A percentile compares a stretch with the other conserved stretches of the same genome.
These are phyloP conservation scores for Rhopalosiphum maidis DNA, from an alignment of 1,140 invertebrate genomes.

Conservation along the genomic window DNA sequence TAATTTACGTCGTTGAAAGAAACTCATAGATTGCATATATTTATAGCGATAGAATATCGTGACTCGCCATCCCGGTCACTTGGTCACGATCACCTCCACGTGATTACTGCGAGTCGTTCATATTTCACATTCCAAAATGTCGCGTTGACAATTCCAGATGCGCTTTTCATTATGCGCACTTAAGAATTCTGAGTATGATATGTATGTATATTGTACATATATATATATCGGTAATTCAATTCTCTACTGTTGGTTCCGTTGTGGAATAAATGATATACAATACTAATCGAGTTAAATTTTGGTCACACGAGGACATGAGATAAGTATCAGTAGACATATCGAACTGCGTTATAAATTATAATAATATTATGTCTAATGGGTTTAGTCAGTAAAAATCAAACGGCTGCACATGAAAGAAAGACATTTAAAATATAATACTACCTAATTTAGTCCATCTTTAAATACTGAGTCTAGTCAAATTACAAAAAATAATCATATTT, in stretches of 20 bases:
- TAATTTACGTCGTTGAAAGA: background rate
- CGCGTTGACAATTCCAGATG: background rate
- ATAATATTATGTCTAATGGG: background rate
- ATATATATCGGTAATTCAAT: background rate
- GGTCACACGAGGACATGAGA: background rate
- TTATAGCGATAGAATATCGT: background rate
- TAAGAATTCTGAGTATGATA: background rate
- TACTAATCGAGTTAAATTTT: background rate
- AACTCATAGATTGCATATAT: background rate
- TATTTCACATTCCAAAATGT: constrained; percentile 20
- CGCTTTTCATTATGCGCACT: background rate
- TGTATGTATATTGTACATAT: background rate
- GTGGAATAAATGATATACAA: background rate
- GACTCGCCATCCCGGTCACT: background rate
- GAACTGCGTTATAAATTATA: background rate
- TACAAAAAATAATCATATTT: no score
- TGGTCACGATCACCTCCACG: background rate
- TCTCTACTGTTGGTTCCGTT: background rate
- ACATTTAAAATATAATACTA: no score
- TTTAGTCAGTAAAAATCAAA: background rate
- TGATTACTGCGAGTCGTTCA: background rate
- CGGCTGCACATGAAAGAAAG: no score
- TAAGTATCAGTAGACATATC: background rate
- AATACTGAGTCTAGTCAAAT: no score
- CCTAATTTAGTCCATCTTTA: no score